Conservation (phyloP, 2,888 invertebrate genomes). For the Hydrotaea diabolus region DNA sequence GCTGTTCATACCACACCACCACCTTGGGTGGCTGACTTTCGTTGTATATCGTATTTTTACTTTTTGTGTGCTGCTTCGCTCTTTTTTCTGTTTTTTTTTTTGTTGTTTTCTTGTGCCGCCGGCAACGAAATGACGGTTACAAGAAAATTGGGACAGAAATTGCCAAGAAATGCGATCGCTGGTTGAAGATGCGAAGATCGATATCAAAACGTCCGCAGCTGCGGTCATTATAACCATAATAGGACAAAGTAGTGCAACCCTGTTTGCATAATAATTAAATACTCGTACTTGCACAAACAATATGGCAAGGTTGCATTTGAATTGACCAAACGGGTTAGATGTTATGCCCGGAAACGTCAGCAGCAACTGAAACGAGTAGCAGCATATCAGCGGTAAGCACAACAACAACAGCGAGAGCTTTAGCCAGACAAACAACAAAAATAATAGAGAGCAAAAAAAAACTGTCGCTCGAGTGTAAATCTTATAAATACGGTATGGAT, state of each 20-base stretch:
- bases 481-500: neutral
- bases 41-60: too few species aligned
- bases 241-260: slow-evolving; percentile 80
- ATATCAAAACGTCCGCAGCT: slow-evolving; percentile 12
- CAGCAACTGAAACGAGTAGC: slow-evolving; percentile 51
- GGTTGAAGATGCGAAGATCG: slow-evolving; percentile 5
- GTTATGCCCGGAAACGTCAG: slow-evolving; percentile 67
- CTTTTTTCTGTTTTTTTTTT: neutral
- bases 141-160: slow-evolving; percentile 34
- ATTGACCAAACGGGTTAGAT: slow-evolving; percentile 60
- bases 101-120: neutral
- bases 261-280: slow-evolving; percentile 81
- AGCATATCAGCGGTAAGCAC: slow-evolving; percentile 47
- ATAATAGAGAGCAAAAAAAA: neutral
- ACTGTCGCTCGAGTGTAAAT: slow-evolving; percentile 3
- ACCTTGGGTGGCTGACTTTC: slow-evolving; percentile 20
- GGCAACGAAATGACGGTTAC: slow-evolving; percentile 31
- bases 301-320: slow-evolving; percentile 67
- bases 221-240: slow-evolving; percentile 79
- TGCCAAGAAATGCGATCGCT: slow-evolving; percentile 23
- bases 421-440: neutral
- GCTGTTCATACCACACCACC: slow-evolving; percentile 13
- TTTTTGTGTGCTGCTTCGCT: neutral
- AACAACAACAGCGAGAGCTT: slow-evolving; percentile 49
- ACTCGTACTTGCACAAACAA: slow-evolving; percentile 60